Evolutionary conservation across 2,888 invertebrate species (phyloP).

Genomic region (Idaea straminata): DNA sequence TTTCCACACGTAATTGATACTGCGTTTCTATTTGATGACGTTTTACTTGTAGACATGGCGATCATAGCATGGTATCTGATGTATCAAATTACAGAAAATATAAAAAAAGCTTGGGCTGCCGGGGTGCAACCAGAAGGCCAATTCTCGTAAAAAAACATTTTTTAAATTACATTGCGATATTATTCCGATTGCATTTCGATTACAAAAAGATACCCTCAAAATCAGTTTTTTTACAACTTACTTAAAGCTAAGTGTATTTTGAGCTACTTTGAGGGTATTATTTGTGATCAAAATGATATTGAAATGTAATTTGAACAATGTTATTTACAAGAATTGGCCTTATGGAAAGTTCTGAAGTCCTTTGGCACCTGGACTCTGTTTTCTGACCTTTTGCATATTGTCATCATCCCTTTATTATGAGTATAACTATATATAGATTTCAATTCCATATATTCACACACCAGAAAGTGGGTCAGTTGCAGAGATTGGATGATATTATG

Average conservation of each 20-base stretch:
- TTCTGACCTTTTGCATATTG: conserved; percentile 3
- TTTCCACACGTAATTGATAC: conserved; percentile 41
- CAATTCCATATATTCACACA: conserved; percentile 10
- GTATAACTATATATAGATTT: not conserved
- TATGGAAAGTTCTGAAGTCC: too few species aligned
- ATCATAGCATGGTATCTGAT: not conserved
- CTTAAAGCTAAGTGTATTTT: too few species aligned
- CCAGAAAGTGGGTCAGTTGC: conserved; percentile 19
- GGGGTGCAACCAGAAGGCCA: too few species aligned
- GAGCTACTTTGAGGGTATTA: too few species aligned
- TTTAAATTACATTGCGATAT: too few species aligned
- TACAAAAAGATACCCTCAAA: too few species aligned
- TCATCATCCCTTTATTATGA: not conserved
- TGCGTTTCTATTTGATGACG: conserved; percentile 62
- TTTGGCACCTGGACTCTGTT: not conserved
- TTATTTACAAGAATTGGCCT: too few species aligned
- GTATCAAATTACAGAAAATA: not conserved
- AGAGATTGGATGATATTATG: conserved; percentile 44
- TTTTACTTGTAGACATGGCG: conserved; percentile 51
- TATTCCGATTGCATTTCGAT: too few species aligned
- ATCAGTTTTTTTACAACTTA: too few species aligned
- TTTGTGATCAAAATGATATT: too few species aligned
- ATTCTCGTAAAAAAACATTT: too few species aligned
- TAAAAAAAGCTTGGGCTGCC: not conserved
- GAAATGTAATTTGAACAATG: too few species aligned